Evolutionary conservation across 37 sponge, comb jelly and placozoan genomes (phyloP).

Genomic region (Eunapius fragilis): DNA sequence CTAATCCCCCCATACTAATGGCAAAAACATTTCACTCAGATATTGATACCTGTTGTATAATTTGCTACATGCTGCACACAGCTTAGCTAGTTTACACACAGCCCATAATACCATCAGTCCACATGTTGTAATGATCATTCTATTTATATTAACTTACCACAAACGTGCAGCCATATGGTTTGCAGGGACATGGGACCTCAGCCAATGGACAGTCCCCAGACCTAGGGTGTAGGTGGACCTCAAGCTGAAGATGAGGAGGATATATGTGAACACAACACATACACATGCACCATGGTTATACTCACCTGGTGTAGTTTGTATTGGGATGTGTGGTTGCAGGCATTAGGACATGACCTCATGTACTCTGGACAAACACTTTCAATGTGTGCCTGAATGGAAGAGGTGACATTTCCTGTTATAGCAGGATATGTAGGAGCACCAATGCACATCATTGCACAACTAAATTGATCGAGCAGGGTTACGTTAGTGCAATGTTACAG

Average conservation of each 20-base stretch:
- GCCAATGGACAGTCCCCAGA: slow-evolving; percentile 56
- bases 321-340: slow-evolving; percentile 15
- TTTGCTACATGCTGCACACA: no score
- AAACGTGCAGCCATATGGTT: slow-evolving; percentile 30
- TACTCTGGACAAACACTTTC: slow-evolving; percentile 36
- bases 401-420: neutral
- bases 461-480: no score
- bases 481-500: no score
- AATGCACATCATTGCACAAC: no score
- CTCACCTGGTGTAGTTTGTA: slow-evolving; percentile 28
- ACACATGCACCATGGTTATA: neutral
- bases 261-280: neutral
- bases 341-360: slow-evolving; percentile 37
- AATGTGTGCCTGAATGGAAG: slow-evolving; percentile 38
- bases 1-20: no score
- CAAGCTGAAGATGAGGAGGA: slow-evolving; percentile 23
- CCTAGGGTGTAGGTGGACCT: slow-evolving; percentile 26
- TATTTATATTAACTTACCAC: slow-evolving; percentile 18
- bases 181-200: slow-evolving; percentile 49
- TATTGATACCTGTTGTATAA: no score
- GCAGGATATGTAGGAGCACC: no score
- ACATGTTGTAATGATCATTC: no score
- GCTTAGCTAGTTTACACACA: no score
- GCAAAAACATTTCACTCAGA: no score
- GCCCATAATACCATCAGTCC: no score